phyloP scores from a whole-genome alignment of 2,888 invertebrate genomes.

The Caenorhabditis sinica region DNA sequence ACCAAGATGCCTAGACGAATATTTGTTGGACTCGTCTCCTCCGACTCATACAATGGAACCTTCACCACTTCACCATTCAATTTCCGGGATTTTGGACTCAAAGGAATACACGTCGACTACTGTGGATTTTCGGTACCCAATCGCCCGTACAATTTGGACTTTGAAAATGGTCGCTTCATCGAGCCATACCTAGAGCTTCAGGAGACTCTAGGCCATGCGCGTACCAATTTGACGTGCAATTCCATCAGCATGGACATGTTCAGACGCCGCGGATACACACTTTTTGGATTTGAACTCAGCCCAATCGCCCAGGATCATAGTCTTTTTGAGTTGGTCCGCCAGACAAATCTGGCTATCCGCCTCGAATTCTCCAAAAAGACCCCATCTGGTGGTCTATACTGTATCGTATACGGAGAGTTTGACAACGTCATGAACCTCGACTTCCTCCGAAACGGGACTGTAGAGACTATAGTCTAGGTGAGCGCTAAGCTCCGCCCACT shows the following conservation, averaged over 20 bases:
- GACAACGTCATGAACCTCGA: no score
- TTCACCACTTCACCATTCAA: constrained; percentile 7
- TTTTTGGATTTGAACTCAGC: background rate
- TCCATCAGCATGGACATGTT: background rate
- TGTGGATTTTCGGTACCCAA: constrained; percentile 1
- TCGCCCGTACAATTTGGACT: constrained; percentile 1
- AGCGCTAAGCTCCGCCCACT: no score
- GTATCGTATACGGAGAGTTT: no score
- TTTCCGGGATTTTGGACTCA: background rate
- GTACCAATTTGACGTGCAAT: background rate
- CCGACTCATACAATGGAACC: constrained; percentile 6
- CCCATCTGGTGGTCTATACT: background rate
- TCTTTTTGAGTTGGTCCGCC: background rate
- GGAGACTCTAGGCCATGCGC: constrained; percentile 10
- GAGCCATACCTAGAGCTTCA: background rate
- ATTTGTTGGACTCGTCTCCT: background rate
- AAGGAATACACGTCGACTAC: constrained; percentile 19
- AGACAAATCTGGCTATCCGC: background rate
- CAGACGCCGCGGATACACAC: background rate
- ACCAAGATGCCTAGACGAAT: background rate
- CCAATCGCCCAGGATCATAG: background rate
- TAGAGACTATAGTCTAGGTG: no score
- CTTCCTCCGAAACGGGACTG: no score
- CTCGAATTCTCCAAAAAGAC: background rate
- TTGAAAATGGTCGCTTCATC: background rate